Evolutionary conservation across 2,113 vertebrate genomes (phyloP), one percentile per base, ranked within the genome.

Genomic region (Pardalotus punctatus): DNA sequence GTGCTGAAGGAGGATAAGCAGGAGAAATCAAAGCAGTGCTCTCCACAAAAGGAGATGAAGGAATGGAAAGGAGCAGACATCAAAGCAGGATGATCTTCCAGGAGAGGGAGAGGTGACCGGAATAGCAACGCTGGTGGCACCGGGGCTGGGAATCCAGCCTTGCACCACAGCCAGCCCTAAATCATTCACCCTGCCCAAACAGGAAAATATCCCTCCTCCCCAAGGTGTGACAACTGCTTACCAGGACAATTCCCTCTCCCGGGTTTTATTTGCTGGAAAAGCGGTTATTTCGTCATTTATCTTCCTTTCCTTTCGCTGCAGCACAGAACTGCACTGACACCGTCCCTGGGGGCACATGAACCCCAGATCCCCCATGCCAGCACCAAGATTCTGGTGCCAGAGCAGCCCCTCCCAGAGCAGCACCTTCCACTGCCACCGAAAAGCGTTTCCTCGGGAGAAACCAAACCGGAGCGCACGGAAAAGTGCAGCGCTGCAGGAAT

Each of bases 361-460:
- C 0, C 5, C 70, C 93, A 91, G 36, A 31, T n/a, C 23, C 28
- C 13, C 43, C 6, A 33, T 3, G 8, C 17, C 2, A 5, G 43
- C 50, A 47, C 4, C 0, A 1, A 42, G 53, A 51, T 23, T 20
- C 38, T 25, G 3, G 47, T 6, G 11, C 7, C 22, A 25, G 6
- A 6, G n/a, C n/a, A n/a, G n/a, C n/a, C n/a, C n/a, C 51, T 15
- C 58, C 2, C 15, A 8, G 1, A 53, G 36, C 57, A 33, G 14
- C 54, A 56, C 5, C 85, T 40, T 35, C 14, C 16, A 28, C 19
- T 4, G 18, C 17, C 69, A 73, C 1, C 0, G 4, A 0, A 0
- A 51, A 42, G 65, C 0, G 3, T 12, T 54, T 78, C 70, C 73
- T 42, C 8, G 1, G n/a, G 24, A 88, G 33, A n/a, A 67, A 51